Base-by-base conservation (phyloP, 2,113 vertebrate species). In the Rhynchomys soricoides region DNA sequence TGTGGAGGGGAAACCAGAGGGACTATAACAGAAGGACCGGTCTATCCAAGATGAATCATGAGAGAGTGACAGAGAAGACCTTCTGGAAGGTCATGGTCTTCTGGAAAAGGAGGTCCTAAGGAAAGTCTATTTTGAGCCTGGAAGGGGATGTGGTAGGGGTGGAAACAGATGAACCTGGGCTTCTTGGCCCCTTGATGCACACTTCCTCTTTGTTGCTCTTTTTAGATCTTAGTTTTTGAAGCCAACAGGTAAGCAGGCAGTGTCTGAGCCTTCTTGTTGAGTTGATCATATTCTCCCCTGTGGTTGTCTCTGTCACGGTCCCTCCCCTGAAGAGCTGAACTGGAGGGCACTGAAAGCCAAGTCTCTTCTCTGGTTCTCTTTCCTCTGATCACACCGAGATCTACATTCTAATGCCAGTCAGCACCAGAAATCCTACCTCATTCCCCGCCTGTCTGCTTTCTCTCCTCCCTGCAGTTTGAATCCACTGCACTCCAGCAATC, bases 131-230 rank as follows among this genome's bases (percentile, higher is more conserved):
- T 66, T 37, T 6, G 55, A 34, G 86, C 59, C 81, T 40, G 52
- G 59, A 62, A 37, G 92, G 93, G 90, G 2, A 57, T 64, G 16
- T 1, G 21, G 57, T 31, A 90, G 43, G 29, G 74, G 62, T 57
- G 12, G 34, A n/a, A 3, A 22, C 17, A 57, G n/a, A 66, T 66
- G 73, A 6, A 4, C 37, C 50, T 70, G 19, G 7, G 37, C 85
- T 74, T 0, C 52, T n/a, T 50, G 7, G 24, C 22, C 37, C 57
- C 71, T 22, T 0, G 45, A 17, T 9, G 11, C 89, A 57, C 59
- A 95, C 78, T 96, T 98, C 96, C 87, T 92, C 93, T 97, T 93
- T 92, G 78, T 82, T 83, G 79, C 78, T 93, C 48, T 87, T 97
- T 97, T 96, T 93, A 97, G 74, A 86, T 75, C 93, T 92, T 78